phyloP scores from a whole-genome alignment of 2,888 invertebrate species.

The Malthinus seriepunctatus region DNA sequence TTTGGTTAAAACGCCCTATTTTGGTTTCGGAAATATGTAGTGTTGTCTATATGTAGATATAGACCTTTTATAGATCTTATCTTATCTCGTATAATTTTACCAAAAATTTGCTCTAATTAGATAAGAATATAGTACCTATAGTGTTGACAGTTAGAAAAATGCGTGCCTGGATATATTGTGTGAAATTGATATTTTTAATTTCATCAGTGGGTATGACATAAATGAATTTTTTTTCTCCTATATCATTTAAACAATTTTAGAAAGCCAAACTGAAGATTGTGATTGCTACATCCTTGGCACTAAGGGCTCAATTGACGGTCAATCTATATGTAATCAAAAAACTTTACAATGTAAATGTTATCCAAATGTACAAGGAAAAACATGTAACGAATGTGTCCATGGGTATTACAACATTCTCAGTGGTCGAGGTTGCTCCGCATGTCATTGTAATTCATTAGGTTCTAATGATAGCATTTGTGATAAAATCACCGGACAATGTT shows the following conservation, averaged over 20 bases:
- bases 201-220: neutral
- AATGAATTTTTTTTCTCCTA: no score
- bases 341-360: constrained; percentile 77
- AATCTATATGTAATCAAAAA: constrained; percentile 72
- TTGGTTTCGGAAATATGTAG: no score
- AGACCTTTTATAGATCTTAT: neutral
- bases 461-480: constrained; percentile 80
- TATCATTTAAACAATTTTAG: neutral
- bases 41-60: no score
- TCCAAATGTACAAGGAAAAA: constrained; percentile 72
- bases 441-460: constrained; percentile 83
- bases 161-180: no score
- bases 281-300: constrained; percentile 83
- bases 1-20: no score
- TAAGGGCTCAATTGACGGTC: constrained; percentile 68
- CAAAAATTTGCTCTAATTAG: neutral
- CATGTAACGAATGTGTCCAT: constrained; percentile 77
- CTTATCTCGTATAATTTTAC: no score
- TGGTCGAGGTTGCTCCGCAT: constrained; percentile 80
- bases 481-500: constrained; percentile 77
- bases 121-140: neutral
- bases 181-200: neutral
- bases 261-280: constrained; percentile 56
- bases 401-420: constrained; percentile 78
- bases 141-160: no score